Percentiles rank a stretch among this genome's conserved stretches.
Conservation (phyloP, 2,888 invertebrate species). For the Volucella inanis region DNA sequence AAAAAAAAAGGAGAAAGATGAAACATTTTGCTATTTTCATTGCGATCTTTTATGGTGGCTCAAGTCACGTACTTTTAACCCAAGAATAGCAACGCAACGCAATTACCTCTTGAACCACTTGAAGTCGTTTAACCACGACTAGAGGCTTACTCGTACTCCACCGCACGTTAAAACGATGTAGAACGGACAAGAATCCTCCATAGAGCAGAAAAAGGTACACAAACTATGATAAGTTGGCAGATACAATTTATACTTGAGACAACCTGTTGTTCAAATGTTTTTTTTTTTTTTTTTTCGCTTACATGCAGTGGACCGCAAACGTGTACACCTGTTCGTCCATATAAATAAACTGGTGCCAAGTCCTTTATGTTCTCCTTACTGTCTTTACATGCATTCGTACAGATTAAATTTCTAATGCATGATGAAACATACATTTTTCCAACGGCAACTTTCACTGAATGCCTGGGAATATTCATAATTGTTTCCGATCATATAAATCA, state of each 20-base stretch:
- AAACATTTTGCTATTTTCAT: slow-evolving; percentile 68
- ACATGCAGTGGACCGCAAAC: slow-evolving; percentile 13
- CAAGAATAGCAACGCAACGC: slow-evolving; percentile 33
- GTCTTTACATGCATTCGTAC: not conserved
- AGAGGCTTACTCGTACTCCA: slow-evolving; percentile 32
- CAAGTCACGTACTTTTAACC: slow-evolving; percentile 53
- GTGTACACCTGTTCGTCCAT: slow-evolving; percentile 57
- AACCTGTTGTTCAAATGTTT: slow-evolving; percentile 46
- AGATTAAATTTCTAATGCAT: not conserved
- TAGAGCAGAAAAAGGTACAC: slow-evolving; percentile 41
- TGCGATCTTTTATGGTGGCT: slow-evolving; percentile 60
- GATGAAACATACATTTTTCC: slow-evolving; percentile 17
- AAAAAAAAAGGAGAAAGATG: slow-evolving; percentile 43
- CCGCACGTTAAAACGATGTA: slow-evolving; percentile 38
- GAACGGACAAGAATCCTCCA: slow-evolving; percentile 45
- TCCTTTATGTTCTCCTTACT: not conserved
- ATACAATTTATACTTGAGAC: slow-evolving; percentile 56
- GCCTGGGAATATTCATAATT: not conserved
- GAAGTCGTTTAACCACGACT: slow-evolving; percentile 54
- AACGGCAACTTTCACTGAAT: slow-evolving; percentile 63
- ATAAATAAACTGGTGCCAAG: slow-evolving; percentile 10
- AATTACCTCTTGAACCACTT: slow-evolving; percentile 43
- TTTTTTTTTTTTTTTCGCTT: not conserved
- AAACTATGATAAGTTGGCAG: slow-evolving; percentile 36
- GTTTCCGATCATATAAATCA: slow-evolving; percentile 26